Evolutionary conservation across 2,113 vertebrate species (phyloP).

Genomic region (Ceyx cyanopectus): DNA sequence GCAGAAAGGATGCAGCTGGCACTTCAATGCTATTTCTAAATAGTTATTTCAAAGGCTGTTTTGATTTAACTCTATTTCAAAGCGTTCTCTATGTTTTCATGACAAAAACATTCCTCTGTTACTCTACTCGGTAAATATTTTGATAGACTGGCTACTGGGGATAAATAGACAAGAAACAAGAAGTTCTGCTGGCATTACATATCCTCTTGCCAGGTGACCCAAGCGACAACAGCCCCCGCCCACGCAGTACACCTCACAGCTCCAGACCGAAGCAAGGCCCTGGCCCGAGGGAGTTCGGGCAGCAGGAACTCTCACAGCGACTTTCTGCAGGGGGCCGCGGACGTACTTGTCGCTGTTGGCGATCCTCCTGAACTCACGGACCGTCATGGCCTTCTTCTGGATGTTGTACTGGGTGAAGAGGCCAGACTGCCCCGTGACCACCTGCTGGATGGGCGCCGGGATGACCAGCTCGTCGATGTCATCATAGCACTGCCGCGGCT

Average conservation of each 20-base stretch:
- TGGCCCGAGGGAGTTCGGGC: not conserved
- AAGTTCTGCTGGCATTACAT: rapidly evolving
- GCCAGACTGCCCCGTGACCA: conserved; percentile 96
- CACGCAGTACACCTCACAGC: not conserved
- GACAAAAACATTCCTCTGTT: not conserved
- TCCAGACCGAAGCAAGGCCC: rapidly evolving
- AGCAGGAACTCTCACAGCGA: not conserved
- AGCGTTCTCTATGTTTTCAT: not conserved
- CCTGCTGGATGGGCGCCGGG: conserved; percentile 96
- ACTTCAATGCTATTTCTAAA: not conserved
- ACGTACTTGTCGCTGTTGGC: conserved; percentile 93
- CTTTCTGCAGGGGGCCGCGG: rapidly evolving
- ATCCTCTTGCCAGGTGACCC: not conserved
- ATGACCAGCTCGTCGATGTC: conserved; percentile 94
- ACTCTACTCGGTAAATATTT: not conserved
- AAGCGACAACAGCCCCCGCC: not conserved
- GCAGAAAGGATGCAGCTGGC: rapidly evolving
- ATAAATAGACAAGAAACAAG: not conserved
- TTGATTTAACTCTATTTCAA: not conserved
- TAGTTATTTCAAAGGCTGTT: not conserved
- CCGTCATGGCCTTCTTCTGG: conserved; percentile 97
- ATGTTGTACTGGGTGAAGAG: conserved; percentile 99
- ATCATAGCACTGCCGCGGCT: conserved; percentile 88
- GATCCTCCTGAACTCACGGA: conserved; percentile 91
- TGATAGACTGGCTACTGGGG: no score